phyloP scores from a whole-genome alignment of 2,113 vertebrate species.

The Alectura lathami region DNA sequence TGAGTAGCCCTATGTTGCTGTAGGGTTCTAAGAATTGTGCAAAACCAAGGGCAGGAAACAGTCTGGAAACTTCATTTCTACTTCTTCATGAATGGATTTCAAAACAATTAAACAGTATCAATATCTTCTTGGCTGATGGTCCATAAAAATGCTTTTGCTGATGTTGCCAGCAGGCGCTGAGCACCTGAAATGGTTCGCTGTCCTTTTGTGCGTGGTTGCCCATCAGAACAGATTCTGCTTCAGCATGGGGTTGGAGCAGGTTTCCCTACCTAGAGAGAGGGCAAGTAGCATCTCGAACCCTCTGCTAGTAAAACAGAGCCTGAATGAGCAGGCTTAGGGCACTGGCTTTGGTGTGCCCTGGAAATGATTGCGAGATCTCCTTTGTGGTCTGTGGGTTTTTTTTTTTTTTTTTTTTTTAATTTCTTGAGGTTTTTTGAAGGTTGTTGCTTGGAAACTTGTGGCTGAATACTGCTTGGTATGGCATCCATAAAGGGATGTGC shows the following conservation, averaged over 20 bases:
- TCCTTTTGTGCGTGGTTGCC: not conserved
- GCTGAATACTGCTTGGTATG: not conserved
- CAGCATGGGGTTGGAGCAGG: fast-evolving
- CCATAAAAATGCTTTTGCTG: not conserved
- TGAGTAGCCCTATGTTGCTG: not conserved
- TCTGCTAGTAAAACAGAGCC: not conserved
- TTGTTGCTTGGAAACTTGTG: not conserved
- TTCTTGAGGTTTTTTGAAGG: not conserved
- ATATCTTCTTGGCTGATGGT: not conserved
- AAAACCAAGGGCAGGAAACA: not conserved
- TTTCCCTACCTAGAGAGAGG: not conserved
- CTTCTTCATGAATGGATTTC: not conserved
- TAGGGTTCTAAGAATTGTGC: not conserved
- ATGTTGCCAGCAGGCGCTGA: not conserved
- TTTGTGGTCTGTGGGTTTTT: not conserved
- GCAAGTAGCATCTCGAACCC: no score
- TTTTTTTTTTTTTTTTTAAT: not conserved
- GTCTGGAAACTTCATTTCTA: not conserved
- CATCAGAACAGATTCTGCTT: not conserved
- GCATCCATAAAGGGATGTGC: not conserved
- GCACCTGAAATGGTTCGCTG: not conserved
- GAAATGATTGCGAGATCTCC: not conserved
- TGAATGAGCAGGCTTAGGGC: not conserved
- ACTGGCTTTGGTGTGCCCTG: not conserved
- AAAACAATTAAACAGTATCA: not conserved